phyloP scores from a whole-genome alignment of 2,113 vertebrate species.

The Larimichthys crocea region DNA sequence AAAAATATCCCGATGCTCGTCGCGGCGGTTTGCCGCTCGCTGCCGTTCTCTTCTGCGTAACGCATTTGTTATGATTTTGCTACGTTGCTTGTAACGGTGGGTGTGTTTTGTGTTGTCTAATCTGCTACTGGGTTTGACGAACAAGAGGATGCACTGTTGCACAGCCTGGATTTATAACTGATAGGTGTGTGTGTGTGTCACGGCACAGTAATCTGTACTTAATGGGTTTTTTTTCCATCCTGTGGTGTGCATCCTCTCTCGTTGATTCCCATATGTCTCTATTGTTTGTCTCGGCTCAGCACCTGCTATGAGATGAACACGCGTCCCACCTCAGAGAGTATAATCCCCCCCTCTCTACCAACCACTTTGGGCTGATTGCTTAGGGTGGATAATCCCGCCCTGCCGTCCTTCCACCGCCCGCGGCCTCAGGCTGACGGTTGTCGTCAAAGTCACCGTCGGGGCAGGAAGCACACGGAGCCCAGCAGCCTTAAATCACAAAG shows the following conservation, averaged over 20 bases:
- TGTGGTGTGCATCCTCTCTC: slow-evolving; percentile 32
- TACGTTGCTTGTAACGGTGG: slow-evolving; percentile 89
- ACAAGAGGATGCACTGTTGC: slow-evolving; percentile 33
- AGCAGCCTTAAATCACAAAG: slow-evolving; percentile 24
- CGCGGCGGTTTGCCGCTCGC: neutral
- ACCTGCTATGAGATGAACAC: slow-evolving; percentile 55
- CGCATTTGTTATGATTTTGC: slow-evolving; percentile 60
- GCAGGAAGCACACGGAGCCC: slow-evolving; percentile 28
- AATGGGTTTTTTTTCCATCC: slow-evolving; percentile 18
- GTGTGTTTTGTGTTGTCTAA: slow-evolving; percentile 83
- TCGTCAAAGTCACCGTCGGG: slow-evolving; percentile 14
- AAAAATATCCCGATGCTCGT: neutral
- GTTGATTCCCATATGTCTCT: slow-evolving; percentile 4
- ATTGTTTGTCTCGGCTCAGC: slow-evolving; percentile 35
- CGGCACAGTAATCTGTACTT: slow-evolving; percentile 23
- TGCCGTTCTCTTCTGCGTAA: slow-evolving; percentile 35
- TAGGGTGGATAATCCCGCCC: slow-evolving; percentile 19
- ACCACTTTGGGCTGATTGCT: slow-evolving; percentile 45
- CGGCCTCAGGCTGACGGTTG: slow-evolving; percentile 22
- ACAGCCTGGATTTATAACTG: slow-evolving; percentile 3
- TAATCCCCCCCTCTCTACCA: slow-evolving; percentile 19
- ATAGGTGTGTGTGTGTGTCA: neutral
- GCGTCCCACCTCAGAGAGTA: slow-evolving; percentile 23
- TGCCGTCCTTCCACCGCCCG: neutral
- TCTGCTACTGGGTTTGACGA: slow-evolving; percentile 86